These are phyloP conservation scores for Eupithecia pulchellata DNA, from an alignment of 2,888 invertebrate species.

Conservation along the genomic window DNA sequence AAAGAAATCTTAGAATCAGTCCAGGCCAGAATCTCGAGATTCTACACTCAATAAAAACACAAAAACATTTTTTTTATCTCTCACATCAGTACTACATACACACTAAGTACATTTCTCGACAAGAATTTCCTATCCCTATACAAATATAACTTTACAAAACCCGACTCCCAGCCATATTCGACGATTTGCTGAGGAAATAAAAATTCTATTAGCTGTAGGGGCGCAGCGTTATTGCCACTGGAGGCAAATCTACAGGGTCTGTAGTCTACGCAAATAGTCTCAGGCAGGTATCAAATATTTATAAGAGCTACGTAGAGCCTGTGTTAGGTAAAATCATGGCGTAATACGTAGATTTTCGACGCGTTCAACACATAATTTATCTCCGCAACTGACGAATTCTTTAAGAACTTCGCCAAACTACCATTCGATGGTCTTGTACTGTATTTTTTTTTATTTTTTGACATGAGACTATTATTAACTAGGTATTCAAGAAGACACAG, in stretches of 20 bases:
- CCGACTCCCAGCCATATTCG: constrained; percentile 17
- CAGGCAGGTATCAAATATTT: constrained; percentile 73
- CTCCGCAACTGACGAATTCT: too few species aligned
- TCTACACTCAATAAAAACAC: background rate
- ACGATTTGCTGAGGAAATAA: constrained; percentile 64
- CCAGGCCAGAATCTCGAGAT: too few species aligned
- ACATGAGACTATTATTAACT: too few species aligned
- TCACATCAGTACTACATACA: background rate
- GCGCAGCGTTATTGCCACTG: constrained; percentile 59
- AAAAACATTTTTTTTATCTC: background rate
- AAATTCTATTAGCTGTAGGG: constrained; percentile 66
- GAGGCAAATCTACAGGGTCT: constrained; percentile 44
- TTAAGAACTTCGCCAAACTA: too few species aligned
- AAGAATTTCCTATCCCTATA: background rate
- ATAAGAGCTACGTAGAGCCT: constrained; percentile 59
- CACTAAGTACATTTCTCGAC: background rate
- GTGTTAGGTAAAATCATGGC: too few species aligned
- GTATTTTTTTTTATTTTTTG: too few species aligned
- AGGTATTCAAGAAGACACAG: too few species aligned
- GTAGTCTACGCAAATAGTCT: constrained; percentile 64
- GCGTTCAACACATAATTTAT: too few species aligned
- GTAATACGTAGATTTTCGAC: constrained; percentile 33
- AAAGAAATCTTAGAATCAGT: too few species aligned
- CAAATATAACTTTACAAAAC: background rate
- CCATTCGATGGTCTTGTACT: too few species aligned